phyloP scores from a whole-genome alignment of 2,797 vertebrate species.

The Apogon talboti region DNA sequence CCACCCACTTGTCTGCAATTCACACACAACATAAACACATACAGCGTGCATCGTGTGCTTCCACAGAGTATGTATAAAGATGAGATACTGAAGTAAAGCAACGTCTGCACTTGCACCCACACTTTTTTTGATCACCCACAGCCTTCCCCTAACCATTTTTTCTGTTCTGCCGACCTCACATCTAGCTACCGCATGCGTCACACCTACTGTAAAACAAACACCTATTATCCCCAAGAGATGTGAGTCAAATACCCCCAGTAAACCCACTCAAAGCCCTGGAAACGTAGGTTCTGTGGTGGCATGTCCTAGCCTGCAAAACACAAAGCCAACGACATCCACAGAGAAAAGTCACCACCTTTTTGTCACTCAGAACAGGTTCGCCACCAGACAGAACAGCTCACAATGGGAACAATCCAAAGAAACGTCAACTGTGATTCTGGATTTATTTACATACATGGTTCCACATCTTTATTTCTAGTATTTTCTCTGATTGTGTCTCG shows the following conservation, averaged over 20 bases:
- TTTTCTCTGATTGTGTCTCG: not conserved
- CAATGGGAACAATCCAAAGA: not conserved
- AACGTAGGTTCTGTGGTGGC: constrained; percentile 60
- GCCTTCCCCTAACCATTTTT: not conserved
- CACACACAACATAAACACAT: constrained; percentile 28
- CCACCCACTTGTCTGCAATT: constrained; percentile 49
- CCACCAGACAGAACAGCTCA: not conserved
- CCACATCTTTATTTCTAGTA: not conserved
- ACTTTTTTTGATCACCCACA: constrained; percentile 27
- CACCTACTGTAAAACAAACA: constrained; percentile 72
- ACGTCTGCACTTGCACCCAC: constrained; percentile 6
- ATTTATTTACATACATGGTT: not conserved
- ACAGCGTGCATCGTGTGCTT: constrained; percentile 5
- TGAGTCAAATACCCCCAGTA: constrained; percentile 60
- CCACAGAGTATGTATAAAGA: constrained; percentile 26
- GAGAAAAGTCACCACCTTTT: constrained; percentile 38
- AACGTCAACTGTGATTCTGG: not conserved
- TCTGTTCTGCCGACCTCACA: constrained; percentile 38
- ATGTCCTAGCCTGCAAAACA: constrained; percentile 60
- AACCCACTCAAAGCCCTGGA: constrained; percentile 64
- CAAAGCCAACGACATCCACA: constrained; percentile 38
- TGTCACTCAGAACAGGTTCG: constrained; percentile 20
- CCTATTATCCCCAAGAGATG: constrained; percentile 64
- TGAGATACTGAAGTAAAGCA: not conserved
- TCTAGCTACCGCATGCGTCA: constrained; percentile 65